phyloP scores from a whole-genome alignment of 2,888 invertebrate species.

The Mylabris sibirica region DNA sequence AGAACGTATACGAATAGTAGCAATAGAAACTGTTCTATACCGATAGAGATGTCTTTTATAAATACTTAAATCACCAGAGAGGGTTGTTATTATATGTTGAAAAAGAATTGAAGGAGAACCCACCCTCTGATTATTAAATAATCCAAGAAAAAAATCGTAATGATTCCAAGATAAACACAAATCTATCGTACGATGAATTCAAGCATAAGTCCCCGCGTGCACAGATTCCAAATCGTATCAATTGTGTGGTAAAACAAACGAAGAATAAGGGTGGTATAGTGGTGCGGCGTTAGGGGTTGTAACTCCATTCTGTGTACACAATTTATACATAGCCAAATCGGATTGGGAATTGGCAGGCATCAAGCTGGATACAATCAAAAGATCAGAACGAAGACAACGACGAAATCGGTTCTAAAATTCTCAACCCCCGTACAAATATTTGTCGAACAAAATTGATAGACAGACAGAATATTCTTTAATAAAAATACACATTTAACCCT shows the following conservation, averaged over 20 bases:
- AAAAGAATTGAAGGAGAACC: not conserved
- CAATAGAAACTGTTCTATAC: not conserved
- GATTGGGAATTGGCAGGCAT: constrained; percentile 6
- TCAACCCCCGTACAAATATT: not conserved
- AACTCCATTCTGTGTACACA: not conserved
- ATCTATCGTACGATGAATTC: not conserved
- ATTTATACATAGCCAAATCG: not conserved
- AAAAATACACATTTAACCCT: not conserved
- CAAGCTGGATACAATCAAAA: not conserved
- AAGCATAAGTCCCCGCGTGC: not conserved
- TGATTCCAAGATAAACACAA: constrained; percentile 2
- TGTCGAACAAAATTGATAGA: not conserved
- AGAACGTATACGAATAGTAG: not conserved
- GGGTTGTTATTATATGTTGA: not conserved
- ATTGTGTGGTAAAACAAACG: constrained; percentile 7
- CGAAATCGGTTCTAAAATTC: not conserved
- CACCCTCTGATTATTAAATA: not conserved
- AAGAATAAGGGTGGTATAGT: not conserved
- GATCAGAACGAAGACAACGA: not conserved
- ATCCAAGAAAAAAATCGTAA: not conserved
- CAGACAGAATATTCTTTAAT: not conserved
- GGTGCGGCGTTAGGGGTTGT: not conserved
- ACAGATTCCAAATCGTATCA: not conserved
- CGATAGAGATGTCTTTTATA: constrained; percentile 5
- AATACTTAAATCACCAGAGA: not conserved